phyloP scores from a whole-genome alignment of 2,888 invertebrate genomes.

The Caenorhabditis imperialis region DNA sequence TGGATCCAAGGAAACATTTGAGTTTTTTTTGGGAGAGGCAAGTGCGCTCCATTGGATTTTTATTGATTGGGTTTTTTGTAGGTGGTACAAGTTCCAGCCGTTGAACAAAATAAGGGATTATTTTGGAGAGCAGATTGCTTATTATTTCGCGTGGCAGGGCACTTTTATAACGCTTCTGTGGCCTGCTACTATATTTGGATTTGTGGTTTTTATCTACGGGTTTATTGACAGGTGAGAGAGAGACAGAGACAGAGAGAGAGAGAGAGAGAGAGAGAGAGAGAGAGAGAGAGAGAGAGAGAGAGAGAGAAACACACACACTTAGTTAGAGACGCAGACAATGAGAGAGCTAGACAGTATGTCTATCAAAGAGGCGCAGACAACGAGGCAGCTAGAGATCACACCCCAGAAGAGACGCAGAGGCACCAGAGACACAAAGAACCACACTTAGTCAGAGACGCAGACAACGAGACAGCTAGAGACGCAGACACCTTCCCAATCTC shows the following conservation, averaged over 20 bases:
- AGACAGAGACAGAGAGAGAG: background rate
- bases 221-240: constrained; percentile 38
- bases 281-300: too few species aligned
- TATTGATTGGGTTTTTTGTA: constrained; percentile 5
- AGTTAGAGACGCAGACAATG: too few species aligned
- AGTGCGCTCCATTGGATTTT: background rate
- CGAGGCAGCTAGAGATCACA: too few species aligned
- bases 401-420: too few species aligned
- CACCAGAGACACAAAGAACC: background rate
- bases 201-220: constrained; percentile 79
- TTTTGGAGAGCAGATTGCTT: constrained; percentile 80
- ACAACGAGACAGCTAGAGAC: too few species aligned
- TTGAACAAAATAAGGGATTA: constrained; percentile 77
- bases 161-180: constrained; percentile 79
- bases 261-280: background rate
- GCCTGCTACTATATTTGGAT: constrained; percentile 79
- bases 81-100: constrained; percentile 60
- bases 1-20: constrained; percentile 53
- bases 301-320: too few species aligned
- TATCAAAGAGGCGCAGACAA: too few species aligned
- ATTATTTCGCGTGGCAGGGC: constrained; percentile 81
- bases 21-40: constrained; percentile 50
- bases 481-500: too few species aligned
- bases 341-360: too few species aligned
- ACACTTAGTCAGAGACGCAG: too few species aligned